Evolutionary conservation across 2,113 vertebrate species (phyloP).

Genomic region (Damaliscus lunatus): DNA sequence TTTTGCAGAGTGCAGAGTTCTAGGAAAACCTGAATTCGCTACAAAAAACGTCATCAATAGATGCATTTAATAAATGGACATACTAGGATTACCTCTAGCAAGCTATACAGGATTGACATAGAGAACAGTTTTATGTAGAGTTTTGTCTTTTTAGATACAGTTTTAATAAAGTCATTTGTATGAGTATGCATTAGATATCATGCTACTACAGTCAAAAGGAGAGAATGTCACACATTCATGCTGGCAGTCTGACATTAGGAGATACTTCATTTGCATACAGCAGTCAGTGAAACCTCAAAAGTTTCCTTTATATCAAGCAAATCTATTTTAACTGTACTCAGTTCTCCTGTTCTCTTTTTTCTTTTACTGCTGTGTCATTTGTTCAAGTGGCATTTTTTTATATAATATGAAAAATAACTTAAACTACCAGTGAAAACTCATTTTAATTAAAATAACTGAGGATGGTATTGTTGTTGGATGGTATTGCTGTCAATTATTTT

Average conservation of each 20-base stretch:
- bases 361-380: not conserved
- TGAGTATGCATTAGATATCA: not conserved
- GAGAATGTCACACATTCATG: fast-evolving
- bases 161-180: not conserved
- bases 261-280: too few relatives aligned
- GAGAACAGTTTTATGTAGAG: not conserved
- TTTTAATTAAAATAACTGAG: not conserved
- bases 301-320: not conserved
- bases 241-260: not conserved
- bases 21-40: not conserved
- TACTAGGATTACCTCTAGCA: not conserved
- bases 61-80: not conserved
- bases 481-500: not conserved
- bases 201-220: not conserved
- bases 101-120: not conserved
- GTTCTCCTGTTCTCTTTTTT: not conserved
- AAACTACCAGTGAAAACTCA: not conserved
- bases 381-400: not conserved
- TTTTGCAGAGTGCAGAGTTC: not conserved
- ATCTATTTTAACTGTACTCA: not conserved
- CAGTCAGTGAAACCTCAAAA: not conserved
- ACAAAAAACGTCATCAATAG: not conserved
- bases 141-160: not conserved
- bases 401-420: not conserved
- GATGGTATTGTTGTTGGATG: not conserved